These are phyloP conservation scores for Rhinolophus sinicus DNA, from an alignment of 2,113 vertebrate genomes.

Conservation along the genomic window DNA sequence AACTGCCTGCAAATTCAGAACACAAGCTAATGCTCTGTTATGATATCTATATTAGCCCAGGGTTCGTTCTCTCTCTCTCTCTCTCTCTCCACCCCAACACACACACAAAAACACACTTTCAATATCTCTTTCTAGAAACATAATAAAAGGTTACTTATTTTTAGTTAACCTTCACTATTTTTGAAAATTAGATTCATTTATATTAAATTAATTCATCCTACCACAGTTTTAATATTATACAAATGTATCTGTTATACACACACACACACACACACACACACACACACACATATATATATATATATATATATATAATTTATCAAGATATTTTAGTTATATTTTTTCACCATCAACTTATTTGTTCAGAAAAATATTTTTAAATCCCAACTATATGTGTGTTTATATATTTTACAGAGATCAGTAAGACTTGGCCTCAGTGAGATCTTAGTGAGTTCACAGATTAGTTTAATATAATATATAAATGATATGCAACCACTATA, in stretches of 20 bases:
- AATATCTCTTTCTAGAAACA: not conserved
- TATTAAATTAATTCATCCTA: not conserved
- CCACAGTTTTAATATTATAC: not conserved
- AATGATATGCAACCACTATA: not conserved
- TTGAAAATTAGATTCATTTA: slow-evolving; percentile 32
- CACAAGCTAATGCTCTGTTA: not conserved
- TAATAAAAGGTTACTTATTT: slow-evolving; percentile 16
- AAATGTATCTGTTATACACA: not conserved
- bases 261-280: too few species aligned
- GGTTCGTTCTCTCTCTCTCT: not conserved
- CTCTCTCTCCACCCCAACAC: too few species aligned
- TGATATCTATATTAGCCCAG: not conserved
- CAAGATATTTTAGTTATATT: not conserved
- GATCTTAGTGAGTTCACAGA: not conserved
- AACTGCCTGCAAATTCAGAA: slow-evolving; percentile 41
- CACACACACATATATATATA: too few species aligned
- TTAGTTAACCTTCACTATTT: not conserved
- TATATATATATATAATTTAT: not conserved
- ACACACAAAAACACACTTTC: not conserved
- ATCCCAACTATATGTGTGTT: not conserved
- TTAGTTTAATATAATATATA: not conserved
- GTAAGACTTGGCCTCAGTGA: not conserved
- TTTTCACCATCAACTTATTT: not conserved
- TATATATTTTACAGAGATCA: not conserved
- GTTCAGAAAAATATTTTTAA: not conserved